phyloP scores from a whole-genome alignment of 35 echinoderm and acorn worm genomes.

The Ptychodera flava region DNA sequence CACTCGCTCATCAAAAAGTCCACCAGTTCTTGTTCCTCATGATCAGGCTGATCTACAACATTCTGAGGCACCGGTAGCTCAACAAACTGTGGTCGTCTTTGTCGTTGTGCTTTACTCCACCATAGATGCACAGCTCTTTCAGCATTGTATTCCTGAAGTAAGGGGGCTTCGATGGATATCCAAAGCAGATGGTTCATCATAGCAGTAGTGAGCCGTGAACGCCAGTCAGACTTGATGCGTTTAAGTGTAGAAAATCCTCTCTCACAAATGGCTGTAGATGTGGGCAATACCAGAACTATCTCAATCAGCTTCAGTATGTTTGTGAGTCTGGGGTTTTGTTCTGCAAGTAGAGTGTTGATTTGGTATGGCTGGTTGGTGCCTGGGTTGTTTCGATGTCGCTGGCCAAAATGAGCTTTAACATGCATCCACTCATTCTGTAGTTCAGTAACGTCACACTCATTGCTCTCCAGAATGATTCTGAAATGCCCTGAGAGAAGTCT shows the following conservation, averaged over 20 bases:
- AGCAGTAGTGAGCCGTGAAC: background rate
- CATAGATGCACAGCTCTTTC: no score
- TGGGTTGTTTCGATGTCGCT: background rate
- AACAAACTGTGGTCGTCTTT: no score
- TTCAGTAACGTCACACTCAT: background rate
- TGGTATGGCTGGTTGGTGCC: slow-evolving; percentile 11
- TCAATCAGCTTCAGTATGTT: slow-evolving; percentile 36
- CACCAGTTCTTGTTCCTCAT: no score
- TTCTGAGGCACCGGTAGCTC: no score
- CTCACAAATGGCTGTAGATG: background rate
- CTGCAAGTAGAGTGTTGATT: slow-evolving; percentile 4
- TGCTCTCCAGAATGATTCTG: background rate
- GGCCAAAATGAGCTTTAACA: background rate
- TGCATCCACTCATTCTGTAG: slow-evolving; percentile 19
- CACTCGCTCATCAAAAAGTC: no score
- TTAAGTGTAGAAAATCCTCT: background rate
- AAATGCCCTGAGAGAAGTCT: slow-evolving; percentile 11
- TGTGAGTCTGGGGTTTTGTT: background rate
- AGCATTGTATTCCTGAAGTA: no score
- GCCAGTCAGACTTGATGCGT: slow-evolving; percentile 4
- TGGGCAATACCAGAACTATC: slow-evolving; percentile 20
- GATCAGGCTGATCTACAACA: no score
- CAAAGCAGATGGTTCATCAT: background rate
- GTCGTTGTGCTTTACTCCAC: no score
- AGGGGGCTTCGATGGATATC: slow-evolving; percentile 4